Percentiles rank a stretch among this genome's conserved stretches.
Evolutionary conservation across 2,888 invertebrate species (phyloP).

Genomic region (Papilio gigon): DNA sequence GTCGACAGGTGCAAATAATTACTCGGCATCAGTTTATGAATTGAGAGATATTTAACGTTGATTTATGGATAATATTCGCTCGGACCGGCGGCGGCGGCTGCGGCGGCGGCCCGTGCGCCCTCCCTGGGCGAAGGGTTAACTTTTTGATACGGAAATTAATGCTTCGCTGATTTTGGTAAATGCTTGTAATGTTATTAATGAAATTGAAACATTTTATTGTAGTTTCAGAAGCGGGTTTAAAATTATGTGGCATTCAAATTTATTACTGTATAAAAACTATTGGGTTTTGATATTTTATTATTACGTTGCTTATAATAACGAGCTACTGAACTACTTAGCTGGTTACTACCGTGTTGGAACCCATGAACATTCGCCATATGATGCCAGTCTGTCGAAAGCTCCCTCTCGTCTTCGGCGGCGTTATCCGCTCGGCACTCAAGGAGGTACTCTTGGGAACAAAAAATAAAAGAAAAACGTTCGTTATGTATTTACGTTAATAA

Average conservation of each 20-base stretch:
- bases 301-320: no score
- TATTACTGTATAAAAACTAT: no score
- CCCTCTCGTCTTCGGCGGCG: no score
- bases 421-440: not conserved
- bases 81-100: not conserved
- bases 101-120: not conserved
- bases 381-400: no score
- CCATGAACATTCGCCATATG: no score
- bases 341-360: no score
- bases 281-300: no score
- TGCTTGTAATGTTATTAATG: not conserved
- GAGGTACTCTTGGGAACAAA: not conserved
- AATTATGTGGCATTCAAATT: no score
- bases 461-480: not conserved
- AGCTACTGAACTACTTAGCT: no score
- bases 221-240: no score
- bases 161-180: not conserved
- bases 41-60: constrained; percentile 23
- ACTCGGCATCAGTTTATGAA: constrained; percentile 6
- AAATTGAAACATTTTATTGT: not conserved
- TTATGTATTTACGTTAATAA: constrained; percentile 38
- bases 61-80: constrained; percentile 24
- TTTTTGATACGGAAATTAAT: constrained; percentile 20
- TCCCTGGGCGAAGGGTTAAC: constrained; percentile 1
- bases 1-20: constrained; percentile 12